Evolutionary conservation across 2,888 invertebrate species (phyloP).

Genomic region (Linnaemya vulpina): DNA sequence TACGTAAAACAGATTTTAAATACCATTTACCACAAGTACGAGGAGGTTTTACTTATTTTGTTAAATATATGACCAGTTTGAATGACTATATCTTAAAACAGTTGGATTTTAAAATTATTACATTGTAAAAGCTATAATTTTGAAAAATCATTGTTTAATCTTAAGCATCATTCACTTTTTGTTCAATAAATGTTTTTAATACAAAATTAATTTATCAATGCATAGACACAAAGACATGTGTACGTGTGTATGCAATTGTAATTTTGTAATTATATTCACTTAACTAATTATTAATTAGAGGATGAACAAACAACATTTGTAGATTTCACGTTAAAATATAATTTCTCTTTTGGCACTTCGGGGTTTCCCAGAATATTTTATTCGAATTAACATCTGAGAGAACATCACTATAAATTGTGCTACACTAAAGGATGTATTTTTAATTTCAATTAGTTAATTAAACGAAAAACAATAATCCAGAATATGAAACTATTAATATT

Average conservation of each 20-base stretch:
- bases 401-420: constrained; percentile 47
- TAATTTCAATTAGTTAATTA: constrained; percentile 21
- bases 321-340: not conserved
- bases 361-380: constrained; percentile 1
- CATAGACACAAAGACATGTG: not conserved
- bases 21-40: no score
- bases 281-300: constrained; percentile 1
- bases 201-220: not conserved
- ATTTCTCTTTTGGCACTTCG: not conserved
- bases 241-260: not conserved
- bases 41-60: no score
- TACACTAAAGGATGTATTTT: constrained; percentile 13
- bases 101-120: no score
- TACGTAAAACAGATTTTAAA: no score
- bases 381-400: not conserved
- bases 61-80: no score
- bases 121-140: not conserved
- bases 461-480: not conserved
- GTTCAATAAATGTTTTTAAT: not conserved
- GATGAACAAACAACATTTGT: not conserved
- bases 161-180: not conserved
- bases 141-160: not conserved
- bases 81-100: no score
- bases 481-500: constrained; percentile 35
- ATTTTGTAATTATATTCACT: not conserved